Evolutionary conservation across 2,888 invertebrate genomes (phyloP).

Genomic region (Eudasyphora cyanicolor): DNA sequence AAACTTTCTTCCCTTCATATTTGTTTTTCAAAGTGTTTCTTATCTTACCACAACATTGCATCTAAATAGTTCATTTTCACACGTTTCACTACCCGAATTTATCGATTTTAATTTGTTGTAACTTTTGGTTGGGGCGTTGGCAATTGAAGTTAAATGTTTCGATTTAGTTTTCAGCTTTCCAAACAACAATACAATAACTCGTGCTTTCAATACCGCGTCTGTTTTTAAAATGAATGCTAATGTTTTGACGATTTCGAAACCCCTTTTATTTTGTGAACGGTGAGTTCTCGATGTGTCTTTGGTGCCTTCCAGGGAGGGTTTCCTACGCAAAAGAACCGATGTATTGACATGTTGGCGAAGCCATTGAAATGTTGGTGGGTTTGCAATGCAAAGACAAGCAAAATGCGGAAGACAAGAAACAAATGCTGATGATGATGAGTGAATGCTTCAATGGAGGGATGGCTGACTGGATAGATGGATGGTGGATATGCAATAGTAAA

Average conservation of each 20-base stretch:
- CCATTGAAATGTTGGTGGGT: conserved; percentile 66
- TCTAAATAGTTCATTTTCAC: conserved; percentile 74
- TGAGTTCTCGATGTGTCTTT: neutral
- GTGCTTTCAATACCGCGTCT: conserved; percentile 59
- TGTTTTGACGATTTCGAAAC: conserved; percentile 47
- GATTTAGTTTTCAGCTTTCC: neutral
- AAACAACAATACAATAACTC: conserved; percentile 43
- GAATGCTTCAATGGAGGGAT: no score
- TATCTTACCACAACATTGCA: conserved; percentile 75
- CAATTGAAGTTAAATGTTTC: neutral
- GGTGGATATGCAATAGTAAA: neutral
- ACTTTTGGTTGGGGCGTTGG: neutral
- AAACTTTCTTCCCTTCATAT: no score
- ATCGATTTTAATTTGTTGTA: neutral
- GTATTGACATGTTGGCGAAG: conserved; percentile 53
- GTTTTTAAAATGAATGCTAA: conserved; percentile 60
- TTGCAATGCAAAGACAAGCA: conserved; percentile 22
- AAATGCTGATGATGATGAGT: neutral
- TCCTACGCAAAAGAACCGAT: conserved; percentile 25
- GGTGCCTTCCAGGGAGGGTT: conserved; percentile 47
- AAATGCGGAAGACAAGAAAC: conserved; percentile 26
- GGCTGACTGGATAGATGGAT: no score
- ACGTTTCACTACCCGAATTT: neutral
- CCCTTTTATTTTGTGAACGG: conserved; percentile 44
- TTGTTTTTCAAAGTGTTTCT: no score